These are phyloP conservation scores for Scophthalmus maximus DNA, from an alignment of 2,113 vertebrate genomes.

Conservation along the genomic window DNA sequence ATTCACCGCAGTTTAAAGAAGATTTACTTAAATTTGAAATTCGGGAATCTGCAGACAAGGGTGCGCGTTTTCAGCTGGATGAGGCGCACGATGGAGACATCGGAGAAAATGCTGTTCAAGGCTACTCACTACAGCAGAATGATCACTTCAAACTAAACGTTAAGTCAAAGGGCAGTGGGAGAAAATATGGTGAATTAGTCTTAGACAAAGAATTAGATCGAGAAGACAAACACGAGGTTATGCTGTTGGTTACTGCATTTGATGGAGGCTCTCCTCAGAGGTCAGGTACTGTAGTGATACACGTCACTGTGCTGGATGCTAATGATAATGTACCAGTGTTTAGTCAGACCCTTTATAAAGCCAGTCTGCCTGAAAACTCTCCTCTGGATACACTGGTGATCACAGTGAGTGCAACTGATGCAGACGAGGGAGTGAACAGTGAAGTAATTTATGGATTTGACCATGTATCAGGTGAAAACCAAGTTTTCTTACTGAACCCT, in stretches of 20 bases:
- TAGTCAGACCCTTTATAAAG: constrained; percentile 60
- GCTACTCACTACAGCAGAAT: constrained; percentile 70
- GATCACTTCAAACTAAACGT: too few species aligned
- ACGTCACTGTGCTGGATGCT: constrained; percentile 72
- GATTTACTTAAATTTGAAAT: constrained; percentile 71
- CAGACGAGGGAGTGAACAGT: constrained; percentile 77
- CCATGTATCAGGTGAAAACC: constrained; percentile 61
- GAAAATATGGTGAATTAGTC: constrained; percentile 47
- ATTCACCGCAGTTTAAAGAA: constrained; percentile 68
- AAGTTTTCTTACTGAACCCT: too few species aligned
- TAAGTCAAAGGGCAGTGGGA: too few species aligned
- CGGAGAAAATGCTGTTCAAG: constrained; percentile 78
- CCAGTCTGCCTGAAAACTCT: constrained; percentile 66
- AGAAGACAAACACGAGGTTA: constrained; percentile 34
- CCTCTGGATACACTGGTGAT: constrained; percentile 50
- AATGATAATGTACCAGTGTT: constrained; percentile 79
- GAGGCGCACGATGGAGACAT: constrained; percentile 82
- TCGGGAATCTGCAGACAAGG: constrained; percentile 60
- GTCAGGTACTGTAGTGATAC: constrained; percentile 67
- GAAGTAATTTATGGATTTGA: constrained; percentile 79
- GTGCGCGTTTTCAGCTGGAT: constrained; percentile 72
- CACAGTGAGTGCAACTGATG: constrained; percentile 79
- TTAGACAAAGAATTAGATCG: constrained; percentile 69
- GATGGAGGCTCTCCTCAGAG: constrained; percentile 74
- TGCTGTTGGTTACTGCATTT: constrained; percentile 53